phyloP scores from a whole-genome alignment of 2,797 vertebrate species.

The Aldrovandia affinis region DNA sequence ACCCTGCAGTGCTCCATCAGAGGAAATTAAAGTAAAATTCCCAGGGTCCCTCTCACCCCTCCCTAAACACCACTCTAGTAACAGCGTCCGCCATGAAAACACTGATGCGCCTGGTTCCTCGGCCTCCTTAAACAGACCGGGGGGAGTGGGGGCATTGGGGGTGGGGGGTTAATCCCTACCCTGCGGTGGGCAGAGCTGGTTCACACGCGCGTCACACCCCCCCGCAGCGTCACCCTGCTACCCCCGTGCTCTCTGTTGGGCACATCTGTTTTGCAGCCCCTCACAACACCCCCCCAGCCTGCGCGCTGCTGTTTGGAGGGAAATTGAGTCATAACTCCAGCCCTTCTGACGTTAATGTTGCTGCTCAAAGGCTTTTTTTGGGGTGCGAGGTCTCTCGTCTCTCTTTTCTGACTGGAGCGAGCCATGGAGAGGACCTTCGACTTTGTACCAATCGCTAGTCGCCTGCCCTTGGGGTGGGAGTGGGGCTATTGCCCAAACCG shows the following conservation, averaged over 20 bases:
- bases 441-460: background rate
- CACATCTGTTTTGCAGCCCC: slow-evolving; percentile 71
- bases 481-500: background rate
- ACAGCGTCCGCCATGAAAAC: background rate
- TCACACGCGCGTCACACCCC: slow-evolving; percentile 30
- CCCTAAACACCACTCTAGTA: background rate
- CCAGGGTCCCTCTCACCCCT: slow-evolving; percentile 61
- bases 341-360: slow-evolving; percentile 56
- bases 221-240: slow-evolving; percentile 28
- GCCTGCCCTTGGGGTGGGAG: background rate
- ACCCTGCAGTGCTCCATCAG: background rate
- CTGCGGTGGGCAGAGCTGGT: slow-evolving; percentile 13
- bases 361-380: background rate
- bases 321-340: slow-evolving; percentile 56
- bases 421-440: background rate
- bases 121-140: background rate
- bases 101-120: background rate
- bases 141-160: background rate
- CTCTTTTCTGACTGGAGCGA: background rate
- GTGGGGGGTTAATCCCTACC: background rate
- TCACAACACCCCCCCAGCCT: slow-evolving; percentile 56
- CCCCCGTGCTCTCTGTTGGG: slow-evolving; percentile 24
- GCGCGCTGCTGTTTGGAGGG: slow-evolving; percentile 33
- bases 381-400: background rate
- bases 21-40: slow-evolving; percentile 55